These are phyloP conservation scores for Samia ricini DNA, from an alignment of 1,140 invertebrate genomes.

Conservation along the genomic window DNA sequence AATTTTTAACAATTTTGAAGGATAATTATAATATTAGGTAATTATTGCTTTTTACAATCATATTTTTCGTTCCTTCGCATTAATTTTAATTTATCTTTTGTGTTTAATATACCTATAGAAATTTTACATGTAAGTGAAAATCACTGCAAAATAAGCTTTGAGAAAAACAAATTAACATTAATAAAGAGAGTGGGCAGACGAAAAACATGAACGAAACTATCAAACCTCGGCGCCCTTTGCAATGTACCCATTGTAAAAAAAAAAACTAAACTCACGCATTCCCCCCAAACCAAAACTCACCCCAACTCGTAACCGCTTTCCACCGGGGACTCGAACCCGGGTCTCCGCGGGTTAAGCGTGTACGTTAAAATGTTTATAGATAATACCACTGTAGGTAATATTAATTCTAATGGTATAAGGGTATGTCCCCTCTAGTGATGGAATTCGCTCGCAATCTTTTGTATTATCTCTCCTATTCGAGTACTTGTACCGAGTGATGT, in stretches of 20 bases:
- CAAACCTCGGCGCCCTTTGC: constrained; percentile 54
- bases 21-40: too few species aligned
- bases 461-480: neutral
- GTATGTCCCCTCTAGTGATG: constrained; percentile 32
- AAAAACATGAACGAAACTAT: constrained; percentile 36
- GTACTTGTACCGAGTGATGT: neutral
- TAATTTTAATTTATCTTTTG: too few species aligned
- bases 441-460: constrained; percentile 4
- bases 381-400: constrained; percentile 66
- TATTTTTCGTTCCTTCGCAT: too few species aligned
- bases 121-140: too few species aligned
- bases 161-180: neutral
- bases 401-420: constrained; percentile 50
- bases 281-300: constrained; percentile 23
- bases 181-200: constrained; percentile 23
- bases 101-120: too few species aligned
- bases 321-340: constrained; percentile 53
- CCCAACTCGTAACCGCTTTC: constrained; percentile 49
- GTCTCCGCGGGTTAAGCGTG: constrained; percentile 70
- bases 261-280: neutral
- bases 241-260: constrained; percentile 51
- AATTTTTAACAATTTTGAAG: too few species aligned
- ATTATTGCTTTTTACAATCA: too few species aligned
- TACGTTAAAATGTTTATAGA: constrained; percentile 75
- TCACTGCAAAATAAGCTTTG: neutral